These are phyloP conservation scores for Prietella phreatophila DNA, from an alignment of 2,113 vertebrate genomes.

Conservation along the genomic window DNA sequence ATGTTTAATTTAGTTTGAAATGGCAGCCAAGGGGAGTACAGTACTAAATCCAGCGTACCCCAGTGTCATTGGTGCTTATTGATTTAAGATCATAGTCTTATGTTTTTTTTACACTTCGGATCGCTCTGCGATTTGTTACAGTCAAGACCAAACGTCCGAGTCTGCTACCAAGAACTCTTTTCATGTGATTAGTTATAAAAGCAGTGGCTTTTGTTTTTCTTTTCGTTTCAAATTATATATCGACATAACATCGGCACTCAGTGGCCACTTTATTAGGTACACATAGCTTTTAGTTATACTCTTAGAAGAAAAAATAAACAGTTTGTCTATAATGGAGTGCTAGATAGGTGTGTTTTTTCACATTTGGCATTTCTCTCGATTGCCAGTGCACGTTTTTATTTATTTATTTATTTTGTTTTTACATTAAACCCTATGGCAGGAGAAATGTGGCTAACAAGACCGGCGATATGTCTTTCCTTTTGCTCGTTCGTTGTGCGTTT, in stretches of 20 bases:
- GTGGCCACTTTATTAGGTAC: neutral
- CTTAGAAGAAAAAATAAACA: neutral
- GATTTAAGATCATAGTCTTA: neutral
- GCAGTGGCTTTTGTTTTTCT: no score
- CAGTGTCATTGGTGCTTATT: neutral
- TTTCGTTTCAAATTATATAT: neutral
- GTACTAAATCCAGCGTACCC: neutral
- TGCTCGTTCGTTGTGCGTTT: neutral
- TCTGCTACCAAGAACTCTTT: neutral
- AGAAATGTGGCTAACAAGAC: neutral
- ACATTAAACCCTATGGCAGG: neutral
- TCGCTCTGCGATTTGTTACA: neutral
- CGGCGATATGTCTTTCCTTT: neutral
- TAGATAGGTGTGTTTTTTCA: neutral
- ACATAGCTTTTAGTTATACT: neutral
- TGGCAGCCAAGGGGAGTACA: neutral
- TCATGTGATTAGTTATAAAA: neutral
- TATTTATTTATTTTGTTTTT: neutral
- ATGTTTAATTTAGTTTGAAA: neutral
- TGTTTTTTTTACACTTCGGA: neutral
- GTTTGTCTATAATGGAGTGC: neutral
- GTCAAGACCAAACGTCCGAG: no score
- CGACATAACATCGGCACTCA: no score
- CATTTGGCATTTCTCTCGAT: neutral
- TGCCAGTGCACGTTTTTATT: neutral